These are phyloP conservation scores for Rhinatrema bivittatum DNA, from an alignment of 2,797 vertebrate genomes.

Conservation along the genomic window DNA sequence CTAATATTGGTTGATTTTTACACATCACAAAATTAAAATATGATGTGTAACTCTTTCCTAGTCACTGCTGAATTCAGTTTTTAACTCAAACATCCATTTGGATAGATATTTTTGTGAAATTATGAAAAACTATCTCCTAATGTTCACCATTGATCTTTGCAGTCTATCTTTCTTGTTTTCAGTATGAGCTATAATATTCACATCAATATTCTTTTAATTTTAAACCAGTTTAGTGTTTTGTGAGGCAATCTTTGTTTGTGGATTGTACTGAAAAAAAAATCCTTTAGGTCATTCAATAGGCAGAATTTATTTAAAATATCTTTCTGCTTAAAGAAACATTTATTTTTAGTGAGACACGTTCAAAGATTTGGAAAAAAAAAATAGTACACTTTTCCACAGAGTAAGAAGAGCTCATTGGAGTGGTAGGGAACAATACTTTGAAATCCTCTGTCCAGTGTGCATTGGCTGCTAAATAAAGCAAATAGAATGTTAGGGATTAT, in stretches of 20 bases:
- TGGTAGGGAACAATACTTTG: no score
- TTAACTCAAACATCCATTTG: constrained; percentile 55
- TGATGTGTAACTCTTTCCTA: constrained; percentile 36
- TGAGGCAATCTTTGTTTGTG: constrained; percentile 72
- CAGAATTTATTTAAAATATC: constrained; percentile 56
- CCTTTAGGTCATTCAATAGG: constrained; percentile 65
- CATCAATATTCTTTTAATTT: constrained; percentile 79
- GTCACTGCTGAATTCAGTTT: constrained; percentile 37
- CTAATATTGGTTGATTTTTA: constrained; percentile 70
- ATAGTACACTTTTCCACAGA: constrained; percentile 11
- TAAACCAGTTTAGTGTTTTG: constrained; percentile 71
- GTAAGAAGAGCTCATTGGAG: constrained; percentile 3
- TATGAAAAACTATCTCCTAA: constrained; percentile 71
- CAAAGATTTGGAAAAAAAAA: constrained; percentile 25
- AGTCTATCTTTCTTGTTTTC: constrained; percentile 61
- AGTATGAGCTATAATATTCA: constrained; percentile 66
- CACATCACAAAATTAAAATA: constrained; percentile 32
- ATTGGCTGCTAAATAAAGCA: no score
- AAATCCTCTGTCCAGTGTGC: no score
- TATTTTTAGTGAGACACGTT: constrained; percentile 24
- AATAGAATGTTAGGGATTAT: no score
- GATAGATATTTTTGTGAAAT: constrained; percentile 51
- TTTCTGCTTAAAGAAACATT: constrained; percentile 37
- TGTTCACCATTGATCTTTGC: constrained; percentile 66
- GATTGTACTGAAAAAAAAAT: constrained; percentile 61